Base-by-base conservation (phyloP, 2,797 vertebrate genomes). In the Myotis daubentonii region DNA sequence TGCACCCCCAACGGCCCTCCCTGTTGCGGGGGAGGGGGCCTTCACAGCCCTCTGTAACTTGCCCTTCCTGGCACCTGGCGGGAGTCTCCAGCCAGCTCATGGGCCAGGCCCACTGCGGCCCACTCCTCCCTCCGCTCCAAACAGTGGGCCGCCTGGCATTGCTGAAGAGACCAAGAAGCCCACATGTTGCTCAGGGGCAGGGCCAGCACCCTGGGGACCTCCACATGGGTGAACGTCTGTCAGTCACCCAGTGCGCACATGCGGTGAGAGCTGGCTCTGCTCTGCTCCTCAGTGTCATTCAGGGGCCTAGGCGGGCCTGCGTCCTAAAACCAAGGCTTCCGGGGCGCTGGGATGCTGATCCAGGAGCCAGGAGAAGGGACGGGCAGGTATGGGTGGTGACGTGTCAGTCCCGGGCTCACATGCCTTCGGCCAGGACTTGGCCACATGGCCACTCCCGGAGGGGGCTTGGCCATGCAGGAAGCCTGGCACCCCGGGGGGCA, bases 401-500 rank as follows among this genome's bases (percentile, higher is more conserved):
- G 13, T 51, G 30, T 81, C 57, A 55, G 68, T 30, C 33, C 82
- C 33, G 5, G n/a, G 57, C 11, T 33, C 30, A 7, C 8, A 36
- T 6, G 15, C 28, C 38, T 3, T 16, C 1, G 0, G 8, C 57
- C 44, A 68, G 66, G 30, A 36, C 55, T 30, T 12, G 12, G 65
- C 66, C 55, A 41, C 2, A 0, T 8, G 79, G 62, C 36, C 15
- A 25, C 5, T 1, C 23, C 60, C 19, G 28, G 66, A 53, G n/a
- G 84, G 53, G 33, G 6, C 11, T 17, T 17, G 41, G 55, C 57
- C 47, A 16, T 19, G 36, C 30, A 44, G n/a, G 82, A 68, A 55
- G 38, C 44, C 23, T 60, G 7, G 6, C 1, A 0, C 44, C 49
- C 47, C 0, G 0, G 13, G 28, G 30, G 28, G 10, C 0, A 0